These are phyloP conservation scores for Drosophila oshimai DNA, from an alignment of 1,140 invertebrate species.

Conservation along the genomic window DNA sequence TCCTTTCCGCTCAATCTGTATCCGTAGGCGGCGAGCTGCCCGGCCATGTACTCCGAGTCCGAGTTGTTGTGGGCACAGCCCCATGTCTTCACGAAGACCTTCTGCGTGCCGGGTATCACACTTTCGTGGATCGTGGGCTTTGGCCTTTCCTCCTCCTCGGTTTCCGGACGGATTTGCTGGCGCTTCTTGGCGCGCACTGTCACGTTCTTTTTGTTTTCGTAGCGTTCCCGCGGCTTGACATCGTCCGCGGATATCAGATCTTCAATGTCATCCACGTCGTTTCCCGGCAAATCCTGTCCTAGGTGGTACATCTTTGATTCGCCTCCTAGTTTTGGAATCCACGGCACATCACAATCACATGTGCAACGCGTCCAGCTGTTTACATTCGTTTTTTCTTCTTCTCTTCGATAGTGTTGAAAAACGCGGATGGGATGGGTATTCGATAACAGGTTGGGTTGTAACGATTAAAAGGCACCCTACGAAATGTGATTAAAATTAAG, in stretches of 20 bases:
- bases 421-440: not conserved
- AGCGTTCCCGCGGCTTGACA: constrained; percentile 89
- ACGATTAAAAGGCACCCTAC: not conserved
- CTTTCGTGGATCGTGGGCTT: constrained; percentile 83
- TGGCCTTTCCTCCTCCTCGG: constrained; percentile 32
- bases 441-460: not conserved
- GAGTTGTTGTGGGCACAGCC: constrained; percentile 98
- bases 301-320: constrained; percentile 31
- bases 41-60: constrained; percentile 99
- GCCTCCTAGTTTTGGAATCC: not conserved
- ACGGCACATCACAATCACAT: too few species aligned
- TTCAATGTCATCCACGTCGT: constrained; percentile 87
- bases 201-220: constrained; percentile 87
- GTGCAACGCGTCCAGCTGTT: constrained; percentile 57
- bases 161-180: constrained; percentile 45
- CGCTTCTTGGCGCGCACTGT: constrained; percentile 86
- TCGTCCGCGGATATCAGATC: constrained; percentile 91
- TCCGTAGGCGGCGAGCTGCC: constrained; percentile 93
- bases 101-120: constrained; percentile 94
- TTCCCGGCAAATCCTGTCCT: constrained; percentile 46
- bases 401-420: constrained; percentile 24
- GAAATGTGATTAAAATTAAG: too few species aligned
- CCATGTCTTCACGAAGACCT: constrained; percentile 97
- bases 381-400: constrained; percentile 20
- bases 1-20: constrained; percentile 93